Evolutionary conservation across 2,888 invertebrate genomes (phyloP), one percentile per base, ranked within the genome.

Genomic region (Ctena decussata): DNA sequence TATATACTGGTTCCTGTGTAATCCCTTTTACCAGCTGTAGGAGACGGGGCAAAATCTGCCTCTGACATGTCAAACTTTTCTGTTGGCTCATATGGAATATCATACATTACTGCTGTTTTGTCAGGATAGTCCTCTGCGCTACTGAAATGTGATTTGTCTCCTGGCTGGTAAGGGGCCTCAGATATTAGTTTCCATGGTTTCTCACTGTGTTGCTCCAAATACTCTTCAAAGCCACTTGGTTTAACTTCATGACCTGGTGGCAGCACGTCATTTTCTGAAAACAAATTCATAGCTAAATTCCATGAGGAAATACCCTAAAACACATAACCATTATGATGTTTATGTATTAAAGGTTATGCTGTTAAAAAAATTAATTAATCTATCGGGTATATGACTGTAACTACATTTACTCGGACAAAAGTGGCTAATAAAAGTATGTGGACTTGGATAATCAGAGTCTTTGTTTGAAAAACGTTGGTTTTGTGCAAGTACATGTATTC

Each of bases 41-140:
- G 60, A 32, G 90, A 87, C 0, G 93, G 93, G 18, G 91, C 93
- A 90, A 93, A 93, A 77, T 93, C 92, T 21, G 93, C 93, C 72
- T 93, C 93, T 12, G 93, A 91, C 27, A 93, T 46, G 78, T 93
- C 93, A 89, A 93, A 90, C n/a, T 84, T 86, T 69, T 90, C 89
- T 32, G 70, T 46, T 24, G 91, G 91, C 41, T 86, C 87, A 84
- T 92, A 92, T n/a, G 91, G 92, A 46, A 87, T 85, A 75, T 91
- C 91, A 86, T 92, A 92, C 44, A 80, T 74, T 0, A 74, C 21
- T 18, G 60, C 21, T 12, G 46, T 49, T 41, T 77, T 81, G 21
- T 83, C 79, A 18, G 74, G 30, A 41, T 37, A 12, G 15, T 82
- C 21, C n/a, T 80, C 78, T 18, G n/a, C 6, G 15, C 24, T 24